A percentile compares a stretch with the other conserved stretches of the same genome.
Evolutionary conservation across 2,113 vertebrate genomes (phyloP).

Genomic region (Thalassoma bifasciatum): DNA sequence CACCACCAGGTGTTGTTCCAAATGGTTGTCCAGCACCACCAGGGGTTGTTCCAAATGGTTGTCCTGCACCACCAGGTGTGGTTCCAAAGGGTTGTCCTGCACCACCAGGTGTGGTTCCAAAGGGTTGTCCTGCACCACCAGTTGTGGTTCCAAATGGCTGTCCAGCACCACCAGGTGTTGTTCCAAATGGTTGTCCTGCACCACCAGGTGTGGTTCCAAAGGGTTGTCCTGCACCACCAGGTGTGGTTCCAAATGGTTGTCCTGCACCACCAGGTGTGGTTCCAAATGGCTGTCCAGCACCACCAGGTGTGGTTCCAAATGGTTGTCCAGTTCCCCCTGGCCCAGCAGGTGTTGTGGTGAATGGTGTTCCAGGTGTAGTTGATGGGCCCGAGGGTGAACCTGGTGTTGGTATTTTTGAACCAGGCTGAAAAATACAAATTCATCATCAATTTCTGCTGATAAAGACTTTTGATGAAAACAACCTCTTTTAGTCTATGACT

Average conservation of each 20-base stretch:
- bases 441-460: too few relatives aligned
- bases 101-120: not conserved
- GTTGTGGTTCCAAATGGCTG: too few relatives aligned
- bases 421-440: too few relatives aligned
- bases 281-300: not conserved
- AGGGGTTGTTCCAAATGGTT: not conserved
- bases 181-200: not conserved
- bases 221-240: too few relatives aligned
- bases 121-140: not conserved
- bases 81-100: not conserved
- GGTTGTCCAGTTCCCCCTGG: too few relatives aligned
- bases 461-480: too few relatives aligned
- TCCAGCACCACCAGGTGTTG: not conserved
- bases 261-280: not conserved
- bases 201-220: not conserved
- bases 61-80: too few relatives aligned
- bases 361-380: not conserved
- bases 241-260: not conserved
- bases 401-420: not conserved
- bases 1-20: not conserved
- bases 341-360: not conserved
- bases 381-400: not conserved
- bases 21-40: not conserved
- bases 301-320: not conserved
- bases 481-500: too few relatives aligned